Evolutionary conservation across 2,888 invertebrate species (phyloP).

Genomic region (Schizotus pectinicornis): DNA sequence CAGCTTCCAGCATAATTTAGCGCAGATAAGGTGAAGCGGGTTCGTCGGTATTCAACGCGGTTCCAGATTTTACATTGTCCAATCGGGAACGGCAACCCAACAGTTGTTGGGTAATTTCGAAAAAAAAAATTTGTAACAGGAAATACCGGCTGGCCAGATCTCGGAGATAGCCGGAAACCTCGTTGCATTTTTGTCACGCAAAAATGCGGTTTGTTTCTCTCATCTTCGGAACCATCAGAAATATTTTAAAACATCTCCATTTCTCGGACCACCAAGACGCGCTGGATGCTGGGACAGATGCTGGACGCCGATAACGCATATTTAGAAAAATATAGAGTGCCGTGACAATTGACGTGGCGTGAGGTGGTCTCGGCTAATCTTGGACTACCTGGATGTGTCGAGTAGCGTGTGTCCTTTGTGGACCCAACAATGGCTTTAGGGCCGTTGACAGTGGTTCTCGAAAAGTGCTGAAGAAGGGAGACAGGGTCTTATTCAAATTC

Average conservation of each 20-base stretch:
- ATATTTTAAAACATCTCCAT: slow-evolving; percentile 13
- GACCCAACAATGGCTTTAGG: slow-evolving; percentile 2
- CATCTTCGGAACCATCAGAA: slow-evolving; percentile 2
- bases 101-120: too few species aligned
- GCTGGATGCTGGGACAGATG: slow-evolving; percentile 23
- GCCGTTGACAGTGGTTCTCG: slow-evolving; percentile 12
- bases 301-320: slow-evolving; percentile 29
- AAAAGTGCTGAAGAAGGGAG: neutral
- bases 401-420: slow-evolving; percentile 30
- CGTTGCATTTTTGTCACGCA: too few species aligned
- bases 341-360: slow-evolving; percentile 34
- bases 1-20: slow-evolving; percentile 27
- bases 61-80: slow-evolving; percentile 38
- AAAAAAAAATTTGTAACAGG: too few species aligned
- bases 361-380: slow-evolving; percentile 29
- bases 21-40: slow-evolving; percentile 35
- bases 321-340: slow-evolving; percentile 33
- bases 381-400: slow-evolving; percentile 34
- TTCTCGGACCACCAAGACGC: slow-evolving; percentile 28
- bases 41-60: slow-evolving; percentile 33
- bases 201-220: too few species aligned
- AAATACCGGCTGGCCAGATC: too few species aligned
- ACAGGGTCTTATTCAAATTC: too few species aligned
- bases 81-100: slow-evolving; percentile 33
- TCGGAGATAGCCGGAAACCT: too few species aligned